Base-by-base conservation (phyloP, 1,140 invertebrate species). In the Periplaneta americana region DNA sequence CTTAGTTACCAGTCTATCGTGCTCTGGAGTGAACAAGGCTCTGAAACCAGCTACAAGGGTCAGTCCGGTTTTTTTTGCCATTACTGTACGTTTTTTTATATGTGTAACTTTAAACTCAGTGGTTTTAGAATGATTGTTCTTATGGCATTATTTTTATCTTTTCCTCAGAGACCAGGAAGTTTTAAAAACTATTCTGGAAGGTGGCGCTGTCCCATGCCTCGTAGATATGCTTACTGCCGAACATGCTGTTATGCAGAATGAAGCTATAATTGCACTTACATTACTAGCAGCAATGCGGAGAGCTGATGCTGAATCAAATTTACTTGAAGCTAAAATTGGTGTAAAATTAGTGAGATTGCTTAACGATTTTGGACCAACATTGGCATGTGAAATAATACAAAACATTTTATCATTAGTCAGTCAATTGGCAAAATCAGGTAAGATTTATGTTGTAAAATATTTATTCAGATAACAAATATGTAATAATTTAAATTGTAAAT, bases 171-270 rank as follows among this genome's bases (percentile, higher is more conserved):
- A 90, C 82, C 88, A 88, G 80, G 90, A 92, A 66, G 91, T 94
- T 3, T 90, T 91, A 83, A 89, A 89, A 34, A 91, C 90, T 75
- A 87, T 96, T 22, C 88, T 94, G 83, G 90, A 92, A 37, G 90
- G 92, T 39, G 93, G 94, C 80, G 95, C 93, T 75, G 87, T 97
- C 31, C 90, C 91, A 36, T 92, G 93, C 83, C 88, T 98, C 82
- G 93, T 96, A 10, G 91, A 92, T 86, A 97, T 97, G 96, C 89
- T 95, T 80, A 90, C 91, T 0, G 94, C 94, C 8, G 93, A 95
- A 84, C 94, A 97, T 88, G 87, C 93, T 17, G 91, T 97, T 1
- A 97, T 98, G 96, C 95, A 96, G 86, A 97, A 96, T 86, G 96
- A 97, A 88, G 95, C 96, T 0, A 89, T 95, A 33, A 87, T 94